Evolutionary conservation across 2,888 invertebrate genomes (phyloP).

Genomic region (Protonemura montana): DNA sequence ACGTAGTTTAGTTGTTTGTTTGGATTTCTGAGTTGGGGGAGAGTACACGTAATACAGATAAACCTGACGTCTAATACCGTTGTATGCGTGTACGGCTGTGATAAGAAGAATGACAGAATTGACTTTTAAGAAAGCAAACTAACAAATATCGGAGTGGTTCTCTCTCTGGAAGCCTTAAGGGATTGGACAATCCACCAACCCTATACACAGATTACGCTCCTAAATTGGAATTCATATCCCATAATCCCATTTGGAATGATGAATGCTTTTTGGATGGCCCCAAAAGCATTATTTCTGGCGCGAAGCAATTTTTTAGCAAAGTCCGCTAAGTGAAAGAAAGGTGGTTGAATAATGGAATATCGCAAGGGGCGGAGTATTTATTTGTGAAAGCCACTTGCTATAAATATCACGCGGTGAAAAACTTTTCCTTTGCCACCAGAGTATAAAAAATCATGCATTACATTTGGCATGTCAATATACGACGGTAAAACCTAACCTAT

Average conservation of each 20-base stretch:
- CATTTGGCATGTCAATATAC: no score
- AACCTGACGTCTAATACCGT: not conserved
- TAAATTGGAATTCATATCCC: conserved; percentile 27
- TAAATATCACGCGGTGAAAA: not conserved
- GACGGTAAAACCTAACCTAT: no score
- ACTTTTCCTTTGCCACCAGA: no score
- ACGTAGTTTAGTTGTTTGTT: not conserved
- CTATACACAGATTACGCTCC: not conserved
- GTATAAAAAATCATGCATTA: no score
- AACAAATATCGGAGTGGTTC: conserved; percentile 1
- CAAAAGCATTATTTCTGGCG: not conserved
- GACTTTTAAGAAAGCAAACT: conserved; percentile 12
- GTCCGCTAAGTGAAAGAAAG: conserved; percentile 12
- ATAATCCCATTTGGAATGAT: conserved; percentile 26
- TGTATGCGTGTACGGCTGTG: not conserved
- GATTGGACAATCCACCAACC: not conserved
- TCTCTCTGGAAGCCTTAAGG: not conserved
- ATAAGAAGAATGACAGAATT: conserved; percentile 1
- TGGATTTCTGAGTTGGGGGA: not conserved
- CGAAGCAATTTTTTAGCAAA: not conserved
- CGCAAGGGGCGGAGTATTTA: not conserved
- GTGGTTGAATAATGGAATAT: not conserved
- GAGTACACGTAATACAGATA: not conserved
- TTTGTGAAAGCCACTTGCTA: not conserved
- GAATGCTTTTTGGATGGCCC: conserved; percentile 21